Conservation (phyloP, 1,140 invertebrate species). For the Doryteuthis pealeii region DNA sequence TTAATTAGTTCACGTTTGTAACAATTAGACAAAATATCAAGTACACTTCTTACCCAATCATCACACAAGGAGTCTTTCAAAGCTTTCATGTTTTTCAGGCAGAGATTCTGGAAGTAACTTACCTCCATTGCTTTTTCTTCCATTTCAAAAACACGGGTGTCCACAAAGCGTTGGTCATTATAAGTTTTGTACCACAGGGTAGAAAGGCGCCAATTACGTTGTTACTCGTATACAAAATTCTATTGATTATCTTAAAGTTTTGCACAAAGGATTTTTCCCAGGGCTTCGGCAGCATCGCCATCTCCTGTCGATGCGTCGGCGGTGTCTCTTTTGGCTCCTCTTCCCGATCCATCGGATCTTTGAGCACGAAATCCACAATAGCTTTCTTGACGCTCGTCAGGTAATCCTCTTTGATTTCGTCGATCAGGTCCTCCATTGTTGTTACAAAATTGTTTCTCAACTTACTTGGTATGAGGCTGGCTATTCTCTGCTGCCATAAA, state of each 20-base stretch:
- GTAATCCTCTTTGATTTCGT: conserved; percentile 73
- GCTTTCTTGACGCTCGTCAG: conserved; percentile 84
- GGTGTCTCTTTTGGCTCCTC: conserved; percentile 52
- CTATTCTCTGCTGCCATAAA: conserved; percentile 64
- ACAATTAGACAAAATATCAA: conserved; percentile 66
- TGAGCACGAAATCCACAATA: conserved; percentile 77
- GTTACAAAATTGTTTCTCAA: conserved; percentile 52
- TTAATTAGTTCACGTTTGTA: conserved; percentile 76
- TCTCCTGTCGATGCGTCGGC: conserved; percentile 63
- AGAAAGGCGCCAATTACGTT: conserved; percentile 78
- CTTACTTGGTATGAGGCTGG: conserved; percentile 54
- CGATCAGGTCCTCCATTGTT: conserved; percentile 59
- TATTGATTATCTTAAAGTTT: conserved; percentile 63
- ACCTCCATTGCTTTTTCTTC: conserved; percentile 64
- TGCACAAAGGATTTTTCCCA: conserved; percentile 66
- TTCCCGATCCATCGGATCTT: conserved; percentile 68
- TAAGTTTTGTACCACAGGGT: conserved; percentile 70
- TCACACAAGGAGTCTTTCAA: conserved; percentile 63
- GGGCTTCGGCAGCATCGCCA: conserved; percentile 70
- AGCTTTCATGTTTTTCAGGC: conserved; percentile 63
- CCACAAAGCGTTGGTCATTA: background rate
- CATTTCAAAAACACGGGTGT: background rate
- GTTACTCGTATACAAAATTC: conserved; percentile 77
- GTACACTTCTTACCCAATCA: conserved; percentile 67
- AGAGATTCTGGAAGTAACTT: conserved; percentile 62